Evolutionary conservation across 2,113 vertebrate genomes (phyloP).

Genomic region (Melospiza melodia): DNA sequence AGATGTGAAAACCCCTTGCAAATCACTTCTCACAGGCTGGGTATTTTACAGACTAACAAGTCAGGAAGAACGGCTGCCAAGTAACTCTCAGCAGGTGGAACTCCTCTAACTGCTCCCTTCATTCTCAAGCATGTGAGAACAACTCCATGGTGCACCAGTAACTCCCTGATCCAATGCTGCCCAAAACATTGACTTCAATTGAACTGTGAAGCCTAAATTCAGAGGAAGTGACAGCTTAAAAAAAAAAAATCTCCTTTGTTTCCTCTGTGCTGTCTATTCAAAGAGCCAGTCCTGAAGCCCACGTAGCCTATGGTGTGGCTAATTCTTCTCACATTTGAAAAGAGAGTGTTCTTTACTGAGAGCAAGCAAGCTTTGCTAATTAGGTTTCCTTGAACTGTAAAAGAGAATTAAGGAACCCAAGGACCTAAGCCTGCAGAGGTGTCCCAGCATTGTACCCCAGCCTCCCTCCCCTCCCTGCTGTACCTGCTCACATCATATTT

Average conservation of each 20-base stretch:
- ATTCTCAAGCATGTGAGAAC: background rate
- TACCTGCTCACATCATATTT: conserved; percentile 79
- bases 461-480: background rate
- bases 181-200: background rate
- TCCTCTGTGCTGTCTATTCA: too few relatives aligned
- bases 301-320: too few relatives aligned
- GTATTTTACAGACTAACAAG: background rate
- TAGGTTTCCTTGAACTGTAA: too few relatives aligned
- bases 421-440: too few relatives aligned
- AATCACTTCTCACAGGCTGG: background rate
- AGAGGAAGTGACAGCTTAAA: background rate
- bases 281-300: too few relatives aligned
- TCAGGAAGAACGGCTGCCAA: background rate
- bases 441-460: too few relatives aligned
- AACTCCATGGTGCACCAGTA: background rate
- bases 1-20: background rate
- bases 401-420: too few relatives aligned
- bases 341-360: too few relatives aligned
- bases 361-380: too few relatives aligned
- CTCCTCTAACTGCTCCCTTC: background rate
- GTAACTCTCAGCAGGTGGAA: background rate
- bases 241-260: too few relatives aligned
- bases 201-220: background rate
- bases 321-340: too few relatives aligned
- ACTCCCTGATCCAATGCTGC: background rate